Evolutionary conservation across 2,888 invertebrate species (phyloP), one percentile per base, ranked within the genome.

Genomic region (Griposia aprilina): DNA sequence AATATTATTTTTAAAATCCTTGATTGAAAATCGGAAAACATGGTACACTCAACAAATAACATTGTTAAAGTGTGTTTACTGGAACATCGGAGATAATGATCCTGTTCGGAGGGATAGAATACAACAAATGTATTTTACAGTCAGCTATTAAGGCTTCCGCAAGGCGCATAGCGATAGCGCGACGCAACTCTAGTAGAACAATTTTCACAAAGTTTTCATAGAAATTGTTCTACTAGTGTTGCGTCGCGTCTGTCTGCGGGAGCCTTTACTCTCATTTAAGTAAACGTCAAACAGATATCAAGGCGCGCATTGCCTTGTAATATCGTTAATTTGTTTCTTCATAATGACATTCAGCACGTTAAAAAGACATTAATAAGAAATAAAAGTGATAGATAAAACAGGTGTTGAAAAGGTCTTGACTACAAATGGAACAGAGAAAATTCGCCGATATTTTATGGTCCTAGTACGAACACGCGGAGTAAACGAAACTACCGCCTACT

Each of bases 301-400:
- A 41, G 55, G 11, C 23, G 23, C 48, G 59, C 67, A 66, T 73
- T 73, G 70, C 74, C 69, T 62, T 63, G 57, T 65, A 67, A 62
- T 62, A 26, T 69, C 68, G 17, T 74, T 63, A 78, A 73, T 73
- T 71, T 26, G 41, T 65, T 78, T 78, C 60, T 41, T 52, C 41
- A n/a, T 66, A 70, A 76, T 74, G 69, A 67, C 36, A 66, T 74
- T 75, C 41, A 73, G 66, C 41, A 57, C 82, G 66, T 82, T 71
- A 86, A 86, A 86, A 82, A 82, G 71, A 74, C 88, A 81, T 87
- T 77, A 85, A 82, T 77, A 79, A 74, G 45, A 50, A 73, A 82
- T 82, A 78, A 84, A 87, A 82, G 15, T 68, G 36, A 65, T 67
- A 74, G 30, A 67, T 69, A 74, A 81, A 69, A 84, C 55, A 59